A percentile compares a stretch with the other conserved stretches of the same genome.
phyloP scores from a whole-genome alignment of 2,113 vertebrate genomes.

The Tyrannus savana region DNA sequence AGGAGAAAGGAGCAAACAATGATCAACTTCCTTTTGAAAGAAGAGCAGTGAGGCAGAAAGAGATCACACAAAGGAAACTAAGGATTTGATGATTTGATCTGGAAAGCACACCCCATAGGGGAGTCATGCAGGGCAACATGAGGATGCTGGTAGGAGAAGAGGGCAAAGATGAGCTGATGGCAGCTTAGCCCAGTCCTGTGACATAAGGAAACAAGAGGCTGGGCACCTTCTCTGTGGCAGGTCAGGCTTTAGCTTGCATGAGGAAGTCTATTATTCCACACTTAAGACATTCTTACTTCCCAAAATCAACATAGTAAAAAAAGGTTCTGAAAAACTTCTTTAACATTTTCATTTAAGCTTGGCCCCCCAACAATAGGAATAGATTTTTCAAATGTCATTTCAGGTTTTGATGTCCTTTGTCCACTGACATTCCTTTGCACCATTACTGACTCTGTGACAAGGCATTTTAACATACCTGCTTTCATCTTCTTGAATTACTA shows the following conservation, averaged over 20 bases:
- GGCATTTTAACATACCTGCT: neutral
- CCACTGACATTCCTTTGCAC: neutral
- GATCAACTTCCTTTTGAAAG: neutral
- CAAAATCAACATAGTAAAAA: neutral
- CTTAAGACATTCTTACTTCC: neutral
- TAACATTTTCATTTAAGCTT: neutral
- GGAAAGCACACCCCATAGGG: neutral
- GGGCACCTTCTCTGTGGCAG: neutral
- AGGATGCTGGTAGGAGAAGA: neutral
- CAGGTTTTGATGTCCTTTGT: neutral
- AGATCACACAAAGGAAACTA: neutral
- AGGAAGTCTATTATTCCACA: neutral
- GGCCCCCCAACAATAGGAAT: neutral
- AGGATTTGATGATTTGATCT: neutral
- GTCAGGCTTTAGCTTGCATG: neutral
- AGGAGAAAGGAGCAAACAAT: neutral
- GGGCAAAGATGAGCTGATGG: neutral
- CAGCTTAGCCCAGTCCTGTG: neutral
- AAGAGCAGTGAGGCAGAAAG: neutral
- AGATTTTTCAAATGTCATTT: neutral
- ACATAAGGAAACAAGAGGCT: neutral
- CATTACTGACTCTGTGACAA: neutral
- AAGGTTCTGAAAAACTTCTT: neutral
- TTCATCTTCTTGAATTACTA: neutral
- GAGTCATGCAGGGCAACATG: neutral